Percentiles rank a stretch among this genome's conserved stretches.
These are phyloP conservation scores for Tychaedon coryphoeus DNA, from an alignment of 2,113 vertebrate species.

Conservation along the genomic window DNA sequence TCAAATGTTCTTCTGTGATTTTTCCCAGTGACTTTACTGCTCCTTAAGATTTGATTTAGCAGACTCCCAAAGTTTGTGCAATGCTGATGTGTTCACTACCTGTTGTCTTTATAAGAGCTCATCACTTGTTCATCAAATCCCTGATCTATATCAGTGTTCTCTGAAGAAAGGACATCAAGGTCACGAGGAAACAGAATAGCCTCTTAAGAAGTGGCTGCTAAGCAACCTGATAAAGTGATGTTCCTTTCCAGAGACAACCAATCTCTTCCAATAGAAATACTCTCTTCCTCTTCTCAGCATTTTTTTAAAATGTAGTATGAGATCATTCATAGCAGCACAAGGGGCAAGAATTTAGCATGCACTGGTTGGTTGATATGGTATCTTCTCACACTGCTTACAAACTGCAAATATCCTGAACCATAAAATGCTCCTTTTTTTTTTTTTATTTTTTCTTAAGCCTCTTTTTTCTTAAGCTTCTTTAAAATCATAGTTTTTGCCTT, in stretches of 20 bases:
- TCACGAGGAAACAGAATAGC: background rate
- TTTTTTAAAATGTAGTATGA: background rate
- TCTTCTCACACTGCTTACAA: background rate
- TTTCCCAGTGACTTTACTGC: background rate
- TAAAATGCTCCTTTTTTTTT: background rate
- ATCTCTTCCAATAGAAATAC: background rate
- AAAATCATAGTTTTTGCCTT: background rate
- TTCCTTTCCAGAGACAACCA: background rate
- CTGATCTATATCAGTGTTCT: background rate
- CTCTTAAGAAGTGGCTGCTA: background rate
- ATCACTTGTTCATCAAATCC: background rate
- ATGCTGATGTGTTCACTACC: accelerated
- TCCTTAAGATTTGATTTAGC: background rate
- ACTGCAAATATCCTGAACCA: background rate
- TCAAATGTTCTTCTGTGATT: background rate
- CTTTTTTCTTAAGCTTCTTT: too few species aligned
- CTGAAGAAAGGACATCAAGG: background rate
- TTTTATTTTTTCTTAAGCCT: background rate
- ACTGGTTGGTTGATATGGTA: background rate
- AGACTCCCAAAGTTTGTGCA: background rate
- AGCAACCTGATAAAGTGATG: background rate
- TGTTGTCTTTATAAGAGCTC: background rate
- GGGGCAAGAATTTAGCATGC: background rate
- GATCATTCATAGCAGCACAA: background rate
- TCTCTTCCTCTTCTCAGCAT: background rate